Conservation (phyloP, 2,113 vertebrate genomes). For the Podarcis raffonei region DNA sequence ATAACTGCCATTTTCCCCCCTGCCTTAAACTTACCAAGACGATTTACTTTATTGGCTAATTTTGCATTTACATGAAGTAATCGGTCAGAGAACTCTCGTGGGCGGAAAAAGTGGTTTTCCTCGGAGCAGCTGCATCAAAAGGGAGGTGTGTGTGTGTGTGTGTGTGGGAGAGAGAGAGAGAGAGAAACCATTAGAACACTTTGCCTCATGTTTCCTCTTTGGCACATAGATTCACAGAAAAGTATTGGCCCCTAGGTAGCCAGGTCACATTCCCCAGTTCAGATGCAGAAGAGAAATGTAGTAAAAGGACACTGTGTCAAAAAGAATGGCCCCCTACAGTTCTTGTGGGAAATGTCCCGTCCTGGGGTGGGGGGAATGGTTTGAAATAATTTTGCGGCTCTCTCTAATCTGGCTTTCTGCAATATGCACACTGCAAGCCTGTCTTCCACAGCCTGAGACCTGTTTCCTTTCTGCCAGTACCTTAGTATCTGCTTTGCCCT, state of each 20-base stretch:
- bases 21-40: constrained; percentile 24
- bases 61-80: constrained; percentile 69
- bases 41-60: constrained; percentile 28
- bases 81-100: constrained; percentile 54
- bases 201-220: constrained; percentile 77
- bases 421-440: constrained; percentile 39
- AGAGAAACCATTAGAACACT: constrained; percentile 37
- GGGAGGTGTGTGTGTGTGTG: background rate
- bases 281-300: constrained; percentile 63
- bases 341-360: constrained; percentile 1
- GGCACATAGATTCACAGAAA: constrained; percentile 63
- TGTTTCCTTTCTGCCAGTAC: constrained; percentile 84
- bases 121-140: constrained; percentile 76
- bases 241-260: constrained; percentile 48
- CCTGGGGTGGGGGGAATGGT: background rate
- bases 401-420: constrained; percentile 71
- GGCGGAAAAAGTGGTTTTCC: constrained; percentile 69
- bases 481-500: constrained; percentile 89
- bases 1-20: constrained; percentile 41
- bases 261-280: constrained; percentile 68
- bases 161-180: background rate
- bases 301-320: constrained; percentile 48
- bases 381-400: constrained; percentile 62
- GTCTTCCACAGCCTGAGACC: constrained; percentile 76
- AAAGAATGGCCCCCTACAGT: constrained; percentile 32